Evolutionary conservation across 1,140 invertebrate species (phyloP), one percentile per base, ranked within the genome.

Genomic region (Drosophila watanabei): DNA sequence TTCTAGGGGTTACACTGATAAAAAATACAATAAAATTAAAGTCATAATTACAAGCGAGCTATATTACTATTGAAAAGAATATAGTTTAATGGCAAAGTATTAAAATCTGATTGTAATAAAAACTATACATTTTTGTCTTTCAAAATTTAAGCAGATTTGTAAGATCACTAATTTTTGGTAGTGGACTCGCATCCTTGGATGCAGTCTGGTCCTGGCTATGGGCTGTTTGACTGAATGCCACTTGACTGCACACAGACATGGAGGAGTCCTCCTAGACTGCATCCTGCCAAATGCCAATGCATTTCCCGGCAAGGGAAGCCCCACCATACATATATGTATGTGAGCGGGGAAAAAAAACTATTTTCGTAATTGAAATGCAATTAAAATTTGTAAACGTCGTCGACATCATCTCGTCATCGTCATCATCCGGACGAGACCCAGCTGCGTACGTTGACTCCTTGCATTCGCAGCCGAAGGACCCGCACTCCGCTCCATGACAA

Each of bases 291-390:
- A 71, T 61, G 71, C 37, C 45, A 49, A 45, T 58, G 75, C 39
- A 77, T 14, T 41, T 32, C n/a, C 54, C 20, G 28, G n/a, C 28
- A 52, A 37, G 37, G 30, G 11, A 28, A 16, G 28, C n/a, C 18
- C 2, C 13, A 33, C 28, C 16, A 11, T n/a, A 10, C 14, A 30
- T 30, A 0, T 24, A 32, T 35, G 11, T 49, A 68, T 35, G 62
- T 28, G 18, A 13, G 46, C 35, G 28, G 13, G 35, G 32, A 57
- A 70, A 68, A 66, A 79, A 68, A 89, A 89, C 78, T 86, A 82
- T 79, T 90, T 62, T 66, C 75, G 70, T 89, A 89, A 89, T 89
- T 86, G 86, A 89, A 89, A 89, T 90, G 86, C 79, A 89, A 90
- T 89, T 89, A 90, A 85, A 90, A 90, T 76, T 79, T 77, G 68